Conservation (phyloP, 2,888 invertebrate genomes). For the Troides aeacus region DNA sequence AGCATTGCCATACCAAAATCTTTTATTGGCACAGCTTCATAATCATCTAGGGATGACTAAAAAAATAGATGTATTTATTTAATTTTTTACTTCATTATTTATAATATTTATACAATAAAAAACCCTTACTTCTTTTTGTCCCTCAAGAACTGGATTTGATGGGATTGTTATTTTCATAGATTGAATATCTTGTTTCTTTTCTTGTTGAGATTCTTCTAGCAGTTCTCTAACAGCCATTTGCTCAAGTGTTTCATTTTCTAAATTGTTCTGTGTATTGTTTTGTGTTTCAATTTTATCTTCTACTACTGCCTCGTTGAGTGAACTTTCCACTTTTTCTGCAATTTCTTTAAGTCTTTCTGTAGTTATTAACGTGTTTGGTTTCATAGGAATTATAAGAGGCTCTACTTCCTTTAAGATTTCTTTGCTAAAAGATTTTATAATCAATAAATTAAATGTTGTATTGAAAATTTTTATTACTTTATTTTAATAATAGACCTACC, state of each 20-base stretch:
- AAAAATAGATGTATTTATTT: constrained; percentile 37
- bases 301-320: constrained; percentile 74
- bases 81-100: neutral
- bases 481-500: no score
- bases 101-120: constrained; percentile 4
- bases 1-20: constrained; percentile 96
- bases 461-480: neutral
- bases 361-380: constrained; percentile 77
- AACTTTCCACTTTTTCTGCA: constrained; percentile 70
- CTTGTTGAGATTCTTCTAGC: constrained; percentile 78
- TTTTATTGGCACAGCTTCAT: constrained; percentile 85
- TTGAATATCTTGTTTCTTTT: constrained; percentile 54
- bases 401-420: constrained; percentile 73
- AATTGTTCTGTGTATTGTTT: constrained; percentile 30
- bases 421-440: constrained; percentile 61
- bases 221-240: constrained; percentile 88
- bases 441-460: neutral
- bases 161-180: constrained; percentile 79
- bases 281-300: constrained; percentile 38
- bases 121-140: constrained; percentile 80
- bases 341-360: constrained; percentile 72
- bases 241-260: constrained; percentile 73
- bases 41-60: constrained; percentile 84
- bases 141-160: constrained; percentile 76
- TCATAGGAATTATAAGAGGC: constrained; percentile 84